Evolutionary conservation across 2,888 invertebrate genomes (phyloP).

Genomic region (Metellina segmentata): DNA sequence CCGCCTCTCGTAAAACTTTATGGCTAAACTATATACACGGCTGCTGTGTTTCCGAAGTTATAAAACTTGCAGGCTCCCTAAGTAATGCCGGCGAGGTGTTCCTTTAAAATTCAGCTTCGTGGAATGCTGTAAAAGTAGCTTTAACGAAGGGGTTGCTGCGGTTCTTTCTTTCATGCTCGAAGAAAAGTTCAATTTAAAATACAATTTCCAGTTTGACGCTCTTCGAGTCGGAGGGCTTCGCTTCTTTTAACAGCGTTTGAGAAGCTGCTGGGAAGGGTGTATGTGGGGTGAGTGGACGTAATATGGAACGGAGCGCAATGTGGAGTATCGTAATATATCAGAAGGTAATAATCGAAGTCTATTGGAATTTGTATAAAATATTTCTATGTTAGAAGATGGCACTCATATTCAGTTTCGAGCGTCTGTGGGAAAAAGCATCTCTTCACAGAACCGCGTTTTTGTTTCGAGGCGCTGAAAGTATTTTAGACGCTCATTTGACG

Average conservation of each 20-base stretch:
- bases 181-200: conserved; percentile 51
- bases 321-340: too few relatives aligned
- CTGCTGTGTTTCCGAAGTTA: conserved; percentile 58
- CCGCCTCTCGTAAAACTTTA: conserved; percentile 55
- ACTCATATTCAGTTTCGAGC: too few relatives aligned
- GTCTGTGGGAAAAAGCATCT: too few relatives aligned
- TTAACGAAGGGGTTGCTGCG: conserved; percentile 22
- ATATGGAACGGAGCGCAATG: too few relatives aligned
- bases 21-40: conserved; percentile 53
- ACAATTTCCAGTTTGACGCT: conserved; percentile 32
- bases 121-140: conserved; percentile 42
- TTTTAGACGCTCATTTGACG: too few relatives aligned
- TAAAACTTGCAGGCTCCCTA: conserved; percentile 48
- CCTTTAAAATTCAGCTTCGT: conserved; percentile 48
- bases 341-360: too few relatives aligned
- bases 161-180: neutral
- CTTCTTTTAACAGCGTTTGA: conserved; percentile 12
- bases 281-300: neutral
- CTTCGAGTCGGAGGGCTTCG: conserved; percentile 13
- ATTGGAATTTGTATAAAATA: too few relatives aligned
- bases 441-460: too few relatives aligned
- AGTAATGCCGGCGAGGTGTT: conserved; percentile 27
- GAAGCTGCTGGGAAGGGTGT: neutral
- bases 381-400: too few relatives aligned
- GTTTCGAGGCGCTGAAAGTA: too few relatives aligned